phyloP scores from a whole-genome alignment of 2,888 invertebrate species.

The Orthonevra nobilis region DNA sequence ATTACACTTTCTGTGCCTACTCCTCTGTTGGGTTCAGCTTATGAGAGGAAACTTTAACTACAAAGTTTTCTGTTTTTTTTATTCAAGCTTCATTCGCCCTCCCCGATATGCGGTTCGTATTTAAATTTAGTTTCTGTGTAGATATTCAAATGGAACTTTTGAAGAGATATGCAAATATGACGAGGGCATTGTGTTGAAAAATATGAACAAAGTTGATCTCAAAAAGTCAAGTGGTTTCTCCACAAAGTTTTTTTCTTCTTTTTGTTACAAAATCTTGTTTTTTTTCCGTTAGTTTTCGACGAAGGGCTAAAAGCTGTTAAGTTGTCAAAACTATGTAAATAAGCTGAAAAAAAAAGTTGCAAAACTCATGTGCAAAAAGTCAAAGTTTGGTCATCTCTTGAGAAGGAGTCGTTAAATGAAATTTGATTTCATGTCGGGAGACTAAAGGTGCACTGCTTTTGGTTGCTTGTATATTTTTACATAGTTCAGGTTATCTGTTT shows the following conservation, averaged over 20 bases:
- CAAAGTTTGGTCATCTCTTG: neutral
- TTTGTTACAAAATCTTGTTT: neutral
- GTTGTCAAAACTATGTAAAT: too few relatives aligned
- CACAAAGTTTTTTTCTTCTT: too few relatives aligned
- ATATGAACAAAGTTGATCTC: constrained; percentile 33
- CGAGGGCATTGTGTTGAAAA: constrained; percentile 42
- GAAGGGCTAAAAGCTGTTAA: too few relatives aligned
- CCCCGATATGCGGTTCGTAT: constrained; percentile 1
- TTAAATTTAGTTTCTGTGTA: constrained; percentile 39
- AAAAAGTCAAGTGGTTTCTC: constrained; percentile 37
- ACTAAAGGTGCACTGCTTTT: too few relatives aligned
- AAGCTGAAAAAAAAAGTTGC: too few relatives aligned
- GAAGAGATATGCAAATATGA: constrained; percentile 65
- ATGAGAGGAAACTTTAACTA: constrained; percentile 15
- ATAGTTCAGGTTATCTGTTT: too few relatives aligned
- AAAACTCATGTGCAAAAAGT: neutral
- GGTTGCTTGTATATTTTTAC: too few relatives aligned
- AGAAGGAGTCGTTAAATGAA: too few relatives aligned
- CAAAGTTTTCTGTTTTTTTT: too few relatives aligned
- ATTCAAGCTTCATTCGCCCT: neutral
- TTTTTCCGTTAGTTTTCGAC: too few relatives aligned
- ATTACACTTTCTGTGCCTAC: too few relatives aligned
- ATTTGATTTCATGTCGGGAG: too few relatives aligned
- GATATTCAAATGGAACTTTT: constrained; percentile 39
- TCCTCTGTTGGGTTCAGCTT: constrained; percentile 19